phyloP scores from a whole-genome alignment of 2,888 invertebrate genomes.

The Diaphora mendica region DNA sequence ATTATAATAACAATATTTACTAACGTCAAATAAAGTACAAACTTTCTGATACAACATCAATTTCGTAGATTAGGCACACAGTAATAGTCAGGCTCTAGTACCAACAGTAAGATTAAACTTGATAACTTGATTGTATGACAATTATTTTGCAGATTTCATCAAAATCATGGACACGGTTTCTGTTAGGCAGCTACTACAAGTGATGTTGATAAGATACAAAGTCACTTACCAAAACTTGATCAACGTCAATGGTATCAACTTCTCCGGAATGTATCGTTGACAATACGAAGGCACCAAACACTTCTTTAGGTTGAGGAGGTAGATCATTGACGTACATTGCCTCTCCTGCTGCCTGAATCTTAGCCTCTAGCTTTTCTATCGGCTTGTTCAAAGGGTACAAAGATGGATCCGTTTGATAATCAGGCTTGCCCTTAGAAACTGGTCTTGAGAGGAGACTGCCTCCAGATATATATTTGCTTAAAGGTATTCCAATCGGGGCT shows the following conservation, averaged over 20 bases:
- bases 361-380: conserved; percentile 88
- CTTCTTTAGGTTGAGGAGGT: conserved; percentile 86
- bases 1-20: background rate
- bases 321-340: conserved; percentile 89
- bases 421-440: conserved; percentile 87
- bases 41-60: no score
- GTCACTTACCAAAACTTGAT: conserved; percentile 86
- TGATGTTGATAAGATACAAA: background rate
- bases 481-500: conserved; percentile 72
- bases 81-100: no score
- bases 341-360: conserved; percentile 88
- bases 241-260: conserved; percentile 86
- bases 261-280: conserved; percentile 86
- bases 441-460: conserved; percentile 83
- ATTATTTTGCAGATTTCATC: background rate
- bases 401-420: conserved; percentile 87
- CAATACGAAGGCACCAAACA: conserved; percentile 89
- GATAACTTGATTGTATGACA: background rate
- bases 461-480: conserved; percentile 80
- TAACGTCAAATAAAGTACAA: no score
- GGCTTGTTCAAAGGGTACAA: conserved; percentile 90
- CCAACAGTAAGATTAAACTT: no score
- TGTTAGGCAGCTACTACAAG: background rate
- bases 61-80: no score
- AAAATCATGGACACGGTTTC: background rate